Conservation (phyloP, 2,797 vertebrate genomes). For the Tarsius wallacei region DNA sequence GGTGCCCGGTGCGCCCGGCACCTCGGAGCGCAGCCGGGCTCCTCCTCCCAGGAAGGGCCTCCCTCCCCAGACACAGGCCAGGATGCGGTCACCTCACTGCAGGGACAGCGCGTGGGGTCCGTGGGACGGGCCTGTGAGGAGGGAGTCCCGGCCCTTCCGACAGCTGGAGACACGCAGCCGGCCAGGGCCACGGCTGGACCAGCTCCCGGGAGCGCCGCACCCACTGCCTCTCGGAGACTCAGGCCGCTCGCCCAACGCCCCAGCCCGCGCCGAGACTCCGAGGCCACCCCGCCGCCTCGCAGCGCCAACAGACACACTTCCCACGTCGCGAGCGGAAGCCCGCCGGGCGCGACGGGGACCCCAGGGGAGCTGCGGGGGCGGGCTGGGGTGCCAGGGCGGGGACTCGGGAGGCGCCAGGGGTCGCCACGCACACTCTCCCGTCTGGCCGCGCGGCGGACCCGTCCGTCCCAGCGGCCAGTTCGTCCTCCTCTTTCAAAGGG, state of each 20-base stretch:
- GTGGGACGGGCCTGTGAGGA: background rate
- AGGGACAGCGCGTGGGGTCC: background rate
- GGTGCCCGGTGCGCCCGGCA: background rate
- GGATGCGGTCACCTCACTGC: background rate
- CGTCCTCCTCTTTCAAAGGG: background rate
- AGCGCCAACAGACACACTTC: too few species aligned
- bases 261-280: background rate
- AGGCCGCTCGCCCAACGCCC: conserved; percentile 49
- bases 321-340: background rate
- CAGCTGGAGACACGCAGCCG: background rate
- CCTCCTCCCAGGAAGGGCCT: accelerated
- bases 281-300: background rate
- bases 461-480: background rate
- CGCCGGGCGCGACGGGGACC: background rate
- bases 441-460: background rate
- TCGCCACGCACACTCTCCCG: background rate
- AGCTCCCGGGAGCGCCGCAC: accelerated
- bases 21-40: background rate
- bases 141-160: background rate
- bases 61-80: background rate
- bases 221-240: background rate
- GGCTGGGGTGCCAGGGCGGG: background rate
- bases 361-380: background rate
- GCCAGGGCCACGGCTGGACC: conserved; percentile 35
- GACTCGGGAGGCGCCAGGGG: accelerated